phyloP scores from a whole-genome alignment of 2,888 invertebrate species.

The Hipparchia semele region DNA sequence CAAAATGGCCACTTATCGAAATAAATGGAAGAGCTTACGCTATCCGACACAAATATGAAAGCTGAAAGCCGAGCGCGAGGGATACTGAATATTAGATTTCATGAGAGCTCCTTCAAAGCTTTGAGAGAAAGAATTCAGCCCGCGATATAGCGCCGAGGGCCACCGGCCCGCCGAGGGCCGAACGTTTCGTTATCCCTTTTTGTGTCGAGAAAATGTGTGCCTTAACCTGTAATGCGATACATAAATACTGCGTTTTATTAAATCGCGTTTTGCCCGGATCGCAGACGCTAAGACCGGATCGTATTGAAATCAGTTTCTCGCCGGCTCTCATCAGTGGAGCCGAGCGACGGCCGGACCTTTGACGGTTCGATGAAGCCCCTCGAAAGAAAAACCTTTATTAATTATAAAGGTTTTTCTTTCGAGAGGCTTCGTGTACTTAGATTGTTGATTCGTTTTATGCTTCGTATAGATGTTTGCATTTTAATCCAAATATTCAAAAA shows the following conservation, averaged over 20 bases:
- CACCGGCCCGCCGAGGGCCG: neutral
- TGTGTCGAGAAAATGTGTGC: neutral
- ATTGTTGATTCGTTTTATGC: too few relatives aligned
- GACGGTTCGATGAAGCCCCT: too few relatives aligned
- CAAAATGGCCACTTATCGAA: neutral
- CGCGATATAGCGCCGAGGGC: neutral
- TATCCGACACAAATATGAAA: neutral
- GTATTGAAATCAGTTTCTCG: neutral
- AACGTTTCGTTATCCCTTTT: neutral
- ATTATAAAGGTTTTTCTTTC: too few relatives aligned
- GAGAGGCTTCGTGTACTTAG: too few relatives aligned
- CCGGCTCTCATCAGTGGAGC: neutral
- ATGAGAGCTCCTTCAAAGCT: constrained; percentile 1
- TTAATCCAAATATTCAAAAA: too few relatives aligned
- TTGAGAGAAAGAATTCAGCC: neutral
- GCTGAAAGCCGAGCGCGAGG: neutral
- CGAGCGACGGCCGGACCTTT: neutral
- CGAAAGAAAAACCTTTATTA: too few relatives aligned
- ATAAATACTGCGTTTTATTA: neutral
- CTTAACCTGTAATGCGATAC: neutral
- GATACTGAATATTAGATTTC: constrained; percentile 2
- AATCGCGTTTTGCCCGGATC: neutral
- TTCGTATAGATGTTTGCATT: too few relatives aligned
- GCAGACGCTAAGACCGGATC: neutral
- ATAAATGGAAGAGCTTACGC: neutral